phyloP scores from a whole-genome alignment of 37 sponge, comb jelly and placozoan species.

The Bolinopsis microptera region DNA sequence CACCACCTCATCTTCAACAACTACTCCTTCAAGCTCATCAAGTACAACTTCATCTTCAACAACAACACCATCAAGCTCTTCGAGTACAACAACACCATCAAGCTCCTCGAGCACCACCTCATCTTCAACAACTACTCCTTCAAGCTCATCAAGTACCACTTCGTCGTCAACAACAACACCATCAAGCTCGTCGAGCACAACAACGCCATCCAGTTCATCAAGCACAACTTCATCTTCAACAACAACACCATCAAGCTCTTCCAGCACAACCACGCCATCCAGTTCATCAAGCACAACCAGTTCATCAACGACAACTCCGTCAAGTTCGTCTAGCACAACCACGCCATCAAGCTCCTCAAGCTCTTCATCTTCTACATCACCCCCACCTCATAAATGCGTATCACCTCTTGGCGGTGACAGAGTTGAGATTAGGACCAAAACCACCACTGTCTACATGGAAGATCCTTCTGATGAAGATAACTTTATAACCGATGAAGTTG shows the following conservation, averaged over 20 bases:
- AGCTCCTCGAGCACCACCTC: not conserved
- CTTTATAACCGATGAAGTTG: not conserved
- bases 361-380: not conserved
- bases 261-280: not conserved
- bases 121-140: not conserved
- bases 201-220: not conserved
- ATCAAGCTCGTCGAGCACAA: not conserved
- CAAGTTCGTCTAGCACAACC: not conserved
- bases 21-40: not conserved
- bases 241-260: not conserved
- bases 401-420: not conserved
- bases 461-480: not conserved
- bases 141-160: not conserved
- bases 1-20: not conserved
- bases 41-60: not conserved
- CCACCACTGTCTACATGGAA: not conserved
- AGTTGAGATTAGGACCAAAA: not conserved
- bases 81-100: constrained; percentile 22
- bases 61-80: constrained; percentile 20
- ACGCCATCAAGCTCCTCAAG: not conserved
- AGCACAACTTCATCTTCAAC: not conserved
- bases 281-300: not conserved
- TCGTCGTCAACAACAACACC: not conserved
- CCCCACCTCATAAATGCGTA: not conserved
- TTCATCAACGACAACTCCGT: not conserved